These are phyloP conservation scores for Berghia stephanieae DNA, from an alignment of 1,140 invertebrate genomes.

Conservation along the genomic window DNA sequence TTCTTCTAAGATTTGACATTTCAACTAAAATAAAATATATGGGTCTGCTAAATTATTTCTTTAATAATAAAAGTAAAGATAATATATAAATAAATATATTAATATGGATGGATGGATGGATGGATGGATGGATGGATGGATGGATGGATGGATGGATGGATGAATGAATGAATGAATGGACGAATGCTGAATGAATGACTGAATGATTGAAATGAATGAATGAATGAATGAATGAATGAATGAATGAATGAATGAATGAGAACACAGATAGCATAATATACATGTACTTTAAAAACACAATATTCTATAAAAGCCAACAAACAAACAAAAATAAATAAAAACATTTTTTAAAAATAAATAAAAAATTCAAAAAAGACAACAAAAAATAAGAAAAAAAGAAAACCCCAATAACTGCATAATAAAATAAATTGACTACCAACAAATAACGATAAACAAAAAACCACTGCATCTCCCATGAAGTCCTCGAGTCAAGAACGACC, in stretches of 20 bases:
- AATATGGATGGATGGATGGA: no score
- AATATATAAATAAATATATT: no score
- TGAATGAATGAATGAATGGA: neutral
- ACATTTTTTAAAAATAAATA: neutral
- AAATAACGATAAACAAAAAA: no score
- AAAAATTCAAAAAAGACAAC: neutral
- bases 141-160: neutral
- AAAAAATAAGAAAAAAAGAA: neutral
- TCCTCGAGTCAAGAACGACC: no score
- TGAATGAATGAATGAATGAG: neutral
- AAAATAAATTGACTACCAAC: no score
- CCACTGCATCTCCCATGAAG: no score
- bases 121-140: neutral
- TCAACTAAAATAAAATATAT: no score
- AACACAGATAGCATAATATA: neutral
- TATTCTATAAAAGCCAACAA: neutral
- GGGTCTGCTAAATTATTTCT: no score
- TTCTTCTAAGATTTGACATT: no score
- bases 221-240: constrained; percentile 4
- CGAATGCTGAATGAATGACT: neutral
- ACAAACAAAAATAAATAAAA: neutral
- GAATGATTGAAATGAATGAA: neutral
- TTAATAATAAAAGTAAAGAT: no score
- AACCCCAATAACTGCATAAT: neutral
- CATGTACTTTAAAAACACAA: neutral